Percentiles rank a stretch among this genome's conserved stretches.
Evolutionary conservation across 2,888 invertebrate species (phyloP).

Genomic region (Rosalia funebris): DNA sequence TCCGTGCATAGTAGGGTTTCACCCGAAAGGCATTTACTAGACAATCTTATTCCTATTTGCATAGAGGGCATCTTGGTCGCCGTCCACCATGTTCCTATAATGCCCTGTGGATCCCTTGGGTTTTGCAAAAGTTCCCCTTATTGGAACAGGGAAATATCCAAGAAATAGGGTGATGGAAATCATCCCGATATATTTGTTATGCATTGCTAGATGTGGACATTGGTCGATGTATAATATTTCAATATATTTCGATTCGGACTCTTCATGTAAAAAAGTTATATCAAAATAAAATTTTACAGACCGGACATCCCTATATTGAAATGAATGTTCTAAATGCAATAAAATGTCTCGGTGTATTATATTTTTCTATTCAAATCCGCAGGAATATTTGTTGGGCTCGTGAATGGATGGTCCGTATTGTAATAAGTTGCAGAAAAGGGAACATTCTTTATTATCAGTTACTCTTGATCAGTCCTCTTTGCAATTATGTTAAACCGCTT

Average conservation of each 20-base stretch:
- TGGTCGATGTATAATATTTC: constrained; percentile 63
- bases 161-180: constrained; percentile 60
- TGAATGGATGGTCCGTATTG: background rate
- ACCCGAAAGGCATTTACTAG: constrained; percentile 45
- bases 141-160: constrained; percentile 50
- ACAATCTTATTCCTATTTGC: constrained; percentile 57
- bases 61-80: constrained; percentile 51
- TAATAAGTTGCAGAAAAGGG: too few relatives aligned
- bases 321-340: constrained; percentile 51
- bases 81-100: constrained; percentile 49
- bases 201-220: constrained; percentile 63
- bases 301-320: constrained; percentile 53
- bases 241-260: constrained; percentile 57
- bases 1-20: constrained; percentile 36
- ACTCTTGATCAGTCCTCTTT: too few relatives aligned
- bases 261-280: constrained; percentile 43
- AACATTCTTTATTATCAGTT: background rate
- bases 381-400: constrained; percentile 4
- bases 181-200: constrained; percentile 63
- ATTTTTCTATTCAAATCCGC: constrained; percentile 14
- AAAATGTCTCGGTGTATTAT: constrained; percentile 32
- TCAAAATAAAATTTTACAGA: constrained; percentile 59
- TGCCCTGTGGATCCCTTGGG: constrained; percentile 52
- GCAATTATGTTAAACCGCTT: too few relatives aligned
- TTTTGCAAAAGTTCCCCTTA: constrained; percentile 46